Evolutionary conservation across 2,888 invertebrate species (phyloP).

Genomic region (Theretra japonica): DNA sequence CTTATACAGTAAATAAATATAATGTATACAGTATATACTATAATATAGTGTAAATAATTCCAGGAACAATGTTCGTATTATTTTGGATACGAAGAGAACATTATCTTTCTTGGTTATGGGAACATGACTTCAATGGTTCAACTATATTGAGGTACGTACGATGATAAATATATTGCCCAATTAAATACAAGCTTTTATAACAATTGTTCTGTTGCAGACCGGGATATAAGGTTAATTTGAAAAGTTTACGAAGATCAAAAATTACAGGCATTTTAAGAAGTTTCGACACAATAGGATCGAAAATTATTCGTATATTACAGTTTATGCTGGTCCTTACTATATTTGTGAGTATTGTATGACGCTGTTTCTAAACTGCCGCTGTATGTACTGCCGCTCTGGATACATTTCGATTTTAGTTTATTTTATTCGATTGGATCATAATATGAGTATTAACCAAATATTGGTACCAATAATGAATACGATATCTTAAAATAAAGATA

Average conservation of each 20-base stretch:
- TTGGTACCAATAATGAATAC: too few species aligned
- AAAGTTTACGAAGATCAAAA: constrained; percentile 25
- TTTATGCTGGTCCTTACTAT: not conserved
- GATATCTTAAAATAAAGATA: too few species aligned
- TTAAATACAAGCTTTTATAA: too few species aligned
- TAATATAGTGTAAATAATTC: too few species aligned
- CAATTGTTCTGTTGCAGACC: constrained; percentile 1
- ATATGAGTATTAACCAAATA: too few species aligned
- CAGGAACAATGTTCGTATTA: constrained; percentile 14
- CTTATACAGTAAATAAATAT: too few species aligned
- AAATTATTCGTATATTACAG: constrained; percentile 19
- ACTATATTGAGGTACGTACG: not conserved
- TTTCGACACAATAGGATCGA: constrained; percentile 20
- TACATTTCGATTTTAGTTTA: too few species aligned
- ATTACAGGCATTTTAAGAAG: constrained; percentile 28
- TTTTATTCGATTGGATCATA: too few species aligned
- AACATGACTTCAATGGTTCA: not conserved
- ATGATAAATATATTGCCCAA: too few species aligned
- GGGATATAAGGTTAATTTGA: constrained; percentile 20
- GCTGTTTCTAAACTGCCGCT: too few species aligned
- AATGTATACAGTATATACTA: too few species aligned
- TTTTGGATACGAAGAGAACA: constrained; percentile 32
- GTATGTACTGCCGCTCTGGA: too few species aligned
- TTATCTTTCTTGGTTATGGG: constrained; percentile 36
- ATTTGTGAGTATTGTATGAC: constrained; percentile 1